Conservation (phyloP, 2,113 vertebrate genomes). For the Setophaga kirtlandii region DNA sequence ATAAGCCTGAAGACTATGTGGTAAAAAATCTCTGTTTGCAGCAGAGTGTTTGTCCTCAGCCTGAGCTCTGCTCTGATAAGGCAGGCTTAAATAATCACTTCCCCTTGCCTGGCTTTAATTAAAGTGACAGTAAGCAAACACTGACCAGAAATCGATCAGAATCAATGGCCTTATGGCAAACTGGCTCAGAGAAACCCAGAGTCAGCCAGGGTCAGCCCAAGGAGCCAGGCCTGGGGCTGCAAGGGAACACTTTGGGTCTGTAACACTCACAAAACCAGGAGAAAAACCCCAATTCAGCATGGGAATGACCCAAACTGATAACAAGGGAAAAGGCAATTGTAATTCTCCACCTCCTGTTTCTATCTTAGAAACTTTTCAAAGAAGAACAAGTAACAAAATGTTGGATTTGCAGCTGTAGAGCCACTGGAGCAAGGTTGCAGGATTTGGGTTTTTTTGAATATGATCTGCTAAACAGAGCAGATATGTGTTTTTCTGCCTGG, state of each 20-base stretch:
- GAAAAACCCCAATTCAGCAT: background rate
- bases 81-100: slow-evolving; percentile 42
- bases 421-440: background rate
- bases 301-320: background rate
- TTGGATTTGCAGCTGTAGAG: background rate
- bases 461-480: background rate
- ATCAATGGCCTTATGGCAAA: slow-evolving; percentile 31
- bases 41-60: slow-evolving; percentile 12
- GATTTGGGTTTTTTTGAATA: background rate
- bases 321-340: background rate
- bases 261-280: background rate
- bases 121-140: slow-evolving; percentile 33
- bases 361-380: background rate
- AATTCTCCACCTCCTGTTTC: background rate
- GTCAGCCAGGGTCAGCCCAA: background rate
- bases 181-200: background rate
- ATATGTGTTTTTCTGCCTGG: background rate
- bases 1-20: background rate
- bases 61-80: slow-evolving; percentile 12
- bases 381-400: background rate
- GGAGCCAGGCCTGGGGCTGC: background rate
- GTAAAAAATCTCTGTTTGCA: slow-evolving; percentile 42
- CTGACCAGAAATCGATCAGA: slow-evolving; percentile 26
- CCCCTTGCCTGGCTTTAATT: slow-evolving; percentile 41
- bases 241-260: background rate